phyloP scores from a whole-genome alignment of 2,113 vertebrate species.

The Tachycineta bicolor region DNA sequence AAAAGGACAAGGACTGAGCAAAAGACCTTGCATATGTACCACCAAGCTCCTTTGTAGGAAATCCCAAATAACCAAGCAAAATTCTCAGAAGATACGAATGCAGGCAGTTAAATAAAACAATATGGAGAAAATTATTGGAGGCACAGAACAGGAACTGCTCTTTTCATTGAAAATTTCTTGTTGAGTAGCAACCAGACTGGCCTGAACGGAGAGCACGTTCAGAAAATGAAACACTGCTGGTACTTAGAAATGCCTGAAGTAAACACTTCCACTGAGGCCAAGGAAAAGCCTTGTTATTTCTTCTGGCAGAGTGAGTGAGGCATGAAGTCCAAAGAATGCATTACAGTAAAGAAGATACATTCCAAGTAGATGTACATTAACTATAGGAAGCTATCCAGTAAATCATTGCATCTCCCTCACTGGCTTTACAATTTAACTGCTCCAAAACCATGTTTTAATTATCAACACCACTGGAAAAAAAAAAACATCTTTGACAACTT shows the following conservation, averaged over 20 bases:
- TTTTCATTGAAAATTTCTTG: neutral
- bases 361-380: neutral
- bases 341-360: neutral
- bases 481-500: neutral
- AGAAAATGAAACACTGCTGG: slow-evolving; percentile 15
- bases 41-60: neutral
- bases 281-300: neutral
- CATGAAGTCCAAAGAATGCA: neutral
- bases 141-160: neutral
- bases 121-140: neutral
- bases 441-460: neutral
- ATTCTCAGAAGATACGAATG: neutral
- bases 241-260: neutral
- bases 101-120: neutral
- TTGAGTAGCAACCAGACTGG: neutral
- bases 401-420: neutral
- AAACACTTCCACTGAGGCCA: slow-evolving; percentile 10
- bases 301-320: neutral
- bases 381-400: neutral
- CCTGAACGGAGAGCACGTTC: neutral
- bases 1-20: neutral
- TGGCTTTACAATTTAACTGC: neutral
- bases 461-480: neutral
- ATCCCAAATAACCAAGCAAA: neutral
- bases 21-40: neutral